Conservation (phyloP, 2,888 invertebrate species). For the Hipparchia semele region DNA sequence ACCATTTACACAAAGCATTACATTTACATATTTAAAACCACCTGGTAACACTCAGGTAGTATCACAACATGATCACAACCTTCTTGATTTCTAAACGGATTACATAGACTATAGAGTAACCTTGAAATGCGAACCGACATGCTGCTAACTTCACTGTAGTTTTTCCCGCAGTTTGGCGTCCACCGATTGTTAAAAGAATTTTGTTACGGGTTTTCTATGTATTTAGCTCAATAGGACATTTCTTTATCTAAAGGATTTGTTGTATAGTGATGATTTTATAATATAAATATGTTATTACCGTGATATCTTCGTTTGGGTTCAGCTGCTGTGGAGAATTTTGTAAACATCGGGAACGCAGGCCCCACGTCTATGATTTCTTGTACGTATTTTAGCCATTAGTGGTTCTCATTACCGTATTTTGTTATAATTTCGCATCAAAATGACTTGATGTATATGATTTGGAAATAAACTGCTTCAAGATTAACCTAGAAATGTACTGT, state of each 20-base stretch:
- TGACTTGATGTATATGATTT: slow-evolving; percentile 48
- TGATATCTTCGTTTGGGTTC: slow-evolving; percentile 63
- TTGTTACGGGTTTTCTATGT: slow-evolving; percentile 71
- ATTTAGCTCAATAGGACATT: slow-evolving; percentile 67
- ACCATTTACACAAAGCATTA: no score
- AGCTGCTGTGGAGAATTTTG: slow-evolving; percentile 70
- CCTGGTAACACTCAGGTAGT: no score
- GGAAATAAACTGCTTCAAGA: slow-evolving; percentile 44
- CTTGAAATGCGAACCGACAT: slow-evolving; percentile 42
- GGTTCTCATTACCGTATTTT: slow-evolving; percentile 53
- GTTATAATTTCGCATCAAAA: slow-evolving; percentile 46
- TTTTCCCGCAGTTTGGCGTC: slow-evolving; percentile 83
- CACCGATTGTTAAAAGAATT: slow-evolving; percentile 72
- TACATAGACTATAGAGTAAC: slow-evolving; percentile 41
- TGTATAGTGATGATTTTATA: slow-evolving; percentile 62
- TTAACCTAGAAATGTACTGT: slow-evolving; percentile 61
- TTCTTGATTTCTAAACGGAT: slow-evolving; percentile 26
- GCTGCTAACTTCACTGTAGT: slow-evolving; percentile 76
- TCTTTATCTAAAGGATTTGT: slow-evolving; percentile 55
- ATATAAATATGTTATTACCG: slow-evolving; percentile 66
- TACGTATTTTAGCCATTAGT: slow-evolving; percentile 74
- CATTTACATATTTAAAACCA: no score
- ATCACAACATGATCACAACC: no score
- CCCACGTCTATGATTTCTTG: slow-evolving; percentile 83
- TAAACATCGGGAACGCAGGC: slow-evolving; percentile 78